phyloP scores from a whole-genome alignment of 2,113 vertebrate genomes.

The Scopus umbretta region DNA sequence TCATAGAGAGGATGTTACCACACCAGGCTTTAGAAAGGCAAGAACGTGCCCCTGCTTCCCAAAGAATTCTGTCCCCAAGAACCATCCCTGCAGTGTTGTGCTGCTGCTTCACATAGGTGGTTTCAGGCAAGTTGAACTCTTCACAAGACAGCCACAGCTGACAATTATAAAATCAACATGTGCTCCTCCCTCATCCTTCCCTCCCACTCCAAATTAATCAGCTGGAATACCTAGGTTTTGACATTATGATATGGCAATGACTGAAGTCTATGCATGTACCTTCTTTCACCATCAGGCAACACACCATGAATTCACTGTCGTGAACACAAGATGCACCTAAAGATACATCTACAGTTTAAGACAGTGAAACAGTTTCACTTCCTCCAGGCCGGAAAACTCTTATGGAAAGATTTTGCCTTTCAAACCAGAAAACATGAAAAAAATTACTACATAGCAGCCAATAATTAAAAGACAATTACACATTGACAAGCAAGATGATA shows the following conservation, averaged over 20 bases:
- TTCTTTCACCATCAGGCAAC: not conserved
- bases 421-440: not conserved
- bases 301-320: not conserved
- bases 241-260: not conserved
- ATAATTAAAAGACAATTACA: constrained; percentile 25
- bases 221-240: not conserved
- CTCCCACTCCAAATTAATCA: not conserved
- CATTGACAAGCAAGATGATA: not conserved
- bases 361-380: not conserved
- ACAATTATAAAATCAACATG: not conserved
- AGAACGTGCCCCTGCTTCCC: not conserved
- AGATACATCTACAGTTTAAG: not conserved
- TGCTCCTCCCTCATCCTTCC: not conserved
- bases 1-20: not conserved
- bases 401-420: not conserved
- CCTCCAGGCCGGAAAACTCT: not conserved
- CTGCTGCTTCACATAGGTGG: not conserved
- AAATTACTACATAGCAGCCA: not conserved
- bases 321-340: not conserved
- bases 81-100: not conserved
- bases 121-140: not conserved
- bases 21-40: not conserved
- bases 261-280: not conserved
- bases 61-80: not conserved
- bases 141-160: not conserved